A percentile compares a stretch with the other conserved stretches of the same genome.
These are phyloP conservation scores for Melangyna quadrimaculata DNA, from an alignment of 2,888 invertebrate genomes.

Conservation along the genomic window DNA sequence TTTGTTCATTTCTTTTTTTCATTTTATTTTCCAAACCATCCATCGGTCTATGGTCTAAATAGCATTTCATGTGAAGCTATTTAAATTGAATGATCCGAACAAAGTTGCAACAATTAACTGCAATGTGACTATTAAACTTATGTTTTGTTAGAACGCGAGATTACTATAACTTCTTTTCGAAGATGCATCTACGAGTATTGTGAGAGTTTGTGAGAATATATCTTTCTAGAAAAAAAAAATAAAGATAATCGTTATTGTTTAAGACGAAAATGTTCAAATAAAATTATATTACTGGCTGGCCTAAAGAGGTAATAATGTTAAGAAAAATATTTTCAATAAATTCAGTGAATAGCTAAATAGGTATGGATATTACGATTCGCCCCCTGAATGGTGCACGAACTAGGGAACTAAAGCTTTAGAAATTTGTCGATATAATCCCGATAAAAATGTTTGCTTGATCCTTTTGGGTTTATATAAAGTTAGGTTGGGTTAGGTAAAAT, in stretches of 20 bases:
- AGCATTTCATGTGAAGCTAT: constrained; percentile 37
- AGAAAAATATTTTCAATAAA: too few relatives aligned
- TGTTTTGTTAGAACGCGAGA: constrained; percentile 18
- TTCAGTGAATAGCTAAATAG: too few relatives aligned
- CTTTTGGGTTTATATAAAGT: too few relatives aligned
- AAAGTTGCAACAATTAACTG: constrained; percentile 49
- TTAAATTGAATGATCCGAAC: constrained; percentile 29
- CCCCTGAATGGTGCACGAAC: too few relatives aligned
- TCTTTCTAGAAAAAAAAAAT: neutral
- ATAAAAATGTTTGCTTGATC: too few relatives aligned
- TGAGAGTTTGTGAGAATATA: neutral
- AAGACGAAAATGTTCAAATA: neutral
- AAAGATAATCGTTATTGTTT: neutral
- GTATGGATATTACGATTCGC: too few relatives aligned
- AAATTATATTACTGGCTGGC: neutral
- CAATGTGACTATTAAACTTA: constrained; percentile 22
- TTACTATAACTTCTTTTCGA: neutral
- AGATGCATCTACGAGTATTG: neutral
- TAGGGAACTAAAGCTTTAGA: too few relatives aligned
- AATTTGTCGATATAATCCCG: too few relatives aligned
- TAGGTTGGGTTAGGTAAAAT: too few relatives aligned
- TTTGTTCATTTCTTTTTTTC: neutral
- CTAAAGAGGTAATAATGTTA: constrained; percentile 5
- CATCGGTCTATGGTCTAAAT: constrained; percentile 44
- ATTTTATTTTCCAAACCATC: neutral